These are phyloP conservation scores for Chrysogorgia sp. DNA, from an alignment of 92 coral and sea anemone species.

Conservation along the genomic window DNA sequence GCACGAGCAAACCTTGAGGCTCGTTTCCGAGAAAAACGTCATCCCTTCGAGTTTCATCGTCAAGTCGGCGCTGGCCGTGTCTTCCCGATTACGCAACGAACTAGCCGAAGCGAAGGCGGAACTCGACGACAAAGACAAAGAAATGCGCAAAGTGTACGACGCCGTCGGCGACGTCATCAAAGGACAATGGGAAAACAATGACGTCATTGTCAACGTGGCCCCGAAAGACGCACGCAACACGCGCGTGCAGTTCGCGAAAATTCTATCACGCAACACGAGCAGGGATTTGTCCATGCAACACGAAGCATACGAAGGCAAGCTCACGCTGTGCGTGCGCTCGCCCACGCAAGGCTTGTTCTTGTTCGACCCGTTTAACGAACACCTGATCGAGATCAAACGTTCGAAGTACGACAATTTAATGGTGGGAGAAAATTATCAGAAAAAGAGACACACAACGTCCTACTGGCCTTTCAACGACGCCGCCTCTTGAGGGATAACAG, in stretches of 20 bases:
- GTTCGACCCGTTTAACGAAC: slow-evolving; percentile 47
- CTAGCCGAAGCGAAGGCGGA: slow-evolving; percentile 27
- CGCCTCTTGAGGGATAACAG: not conserved
- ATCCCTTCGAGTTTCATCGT: slow-evolving; percentile 42
- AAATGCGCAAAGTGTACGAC: slow-evolving; percentile 3
- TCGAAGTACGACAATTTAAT: slow-evolving; percentile 28
- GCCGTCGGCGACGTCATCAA: slow-evolving; percentile 7
- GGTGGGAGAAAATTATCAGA: slow-evolving; percentile 36
- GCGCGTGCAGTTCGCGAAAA: slow-evolving; percentile 27
- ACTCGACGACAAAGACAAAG: slow-evolving; percentile 12
- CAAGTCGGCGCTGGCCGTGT: slow-evolving; percentile 41
- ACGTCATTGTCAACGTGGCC: slow-evolving; percentile 23
- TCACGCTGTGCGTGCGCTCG: slow-evolving; percentile 37
- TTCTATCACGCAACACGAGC: slow-evolving; percentile 16
- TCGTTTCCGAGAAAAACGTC: slow-evolving; percentile 28
- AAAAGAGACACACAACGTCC: slow-evolving; percentile 34
- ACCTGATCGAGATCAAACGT: slow-evolving; percentile 38
- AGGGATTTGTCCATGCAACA: slow-evolving; percentile 11
- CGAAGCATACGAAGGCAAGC: slow-evolving; percentile 30
- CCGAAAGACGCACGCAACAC: slow-evolving; percentile 24
- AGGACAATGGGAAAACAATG: slow-evolving; percentile 37
- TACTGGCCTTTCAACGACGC: slow-evolving; percentile 50
- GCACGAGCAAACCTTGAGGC: slow-evolving; percentile 34
- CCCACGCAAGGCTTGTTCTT: slow-evolving; percentile 22
- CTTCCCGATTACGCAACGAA: slow-evolving; percentile 50